Evolutionary conservation across 1,140 invertebrate species (phyloP).

Genomic region (Drosophila neocordata): DNA sequence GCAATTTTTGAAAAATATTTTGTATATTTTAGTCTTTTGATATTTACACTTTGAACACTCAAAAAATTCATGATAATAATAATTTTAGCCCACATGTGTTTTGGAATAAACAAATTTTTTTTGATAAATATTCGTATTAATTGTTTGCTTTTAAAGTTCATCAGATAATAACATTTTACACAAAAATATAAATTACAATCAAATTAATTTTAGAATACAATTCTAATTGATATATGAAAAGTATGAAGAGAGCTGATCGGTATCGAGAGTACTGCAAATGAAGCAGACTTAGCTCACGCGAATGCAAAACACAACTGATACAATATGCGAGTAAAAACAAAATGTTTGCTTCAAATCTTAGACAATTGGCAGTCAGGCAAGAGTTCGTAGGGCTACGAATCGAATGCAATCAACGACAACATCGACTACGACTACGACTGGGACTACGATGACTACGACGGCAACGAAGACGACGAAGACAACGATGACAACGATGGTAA

Average conservation of each 20-base stretch:
- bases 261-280: conserved; percentile 9
- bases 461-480: background rate
- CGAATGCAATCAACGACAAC: conserved; percentile 18
- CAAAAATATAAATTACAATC: too few relatives aligned
- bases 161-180: background rate
- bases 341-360: conserved; percentile 33
- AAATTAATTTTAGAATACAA: too few relatives aligned
- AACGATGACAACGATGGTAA: background rate
- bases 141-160: background rate
- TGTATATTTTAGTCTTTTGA: conserved; percentile 2
- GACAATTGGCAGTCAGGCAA: conserved; percentile 15
- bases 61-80: conserved; percentile 1
- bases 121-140: background rate
- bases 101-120: background rate
- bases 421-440: background rate
- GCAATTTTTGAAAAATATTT: conserved; percentile 1
- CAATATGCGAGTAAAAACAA: conserved; percentile 21
- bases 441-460: too few relatives aligned
- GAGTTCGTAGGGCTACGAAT: conserved; percentile 7
- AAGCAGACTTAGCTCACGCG: conserved; percentile 44
- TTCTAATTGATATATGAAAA: background rate
- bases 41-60: background rate
- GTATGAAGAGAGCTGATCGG: background rate
- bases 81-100: conserved; percentile 2
- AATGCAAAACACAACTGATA: conserved; percentile 64